Evolutionary conservation across 2,888 invertebrate species (phyloP).

Genomic region (Zelleria hepariella): DNA sequence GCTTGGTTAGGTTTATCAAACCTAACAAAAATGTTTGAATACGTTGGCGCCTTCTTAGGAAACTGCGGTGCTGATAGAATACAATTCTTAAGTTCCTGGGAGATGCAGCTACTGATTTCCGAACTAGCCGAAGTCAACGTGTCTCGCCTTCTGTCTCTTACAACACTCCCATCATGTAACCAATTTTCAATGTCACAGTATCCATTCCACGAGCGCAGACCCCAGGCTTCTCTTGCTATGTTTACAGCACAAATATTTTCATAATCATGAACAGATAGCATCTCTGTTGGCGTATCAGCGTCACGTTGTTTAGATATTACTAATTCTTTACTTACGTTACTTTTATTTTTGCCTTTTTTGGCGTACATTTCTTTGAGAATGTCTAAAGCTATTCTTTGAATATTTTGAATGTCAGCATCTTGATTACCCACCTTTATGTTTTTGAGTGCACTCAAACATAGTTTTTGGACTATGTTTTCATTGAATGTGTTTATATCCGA

Average conservation of each 20-base stretch:
- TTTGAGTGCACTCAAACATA: slow-evolving; percentile 65
- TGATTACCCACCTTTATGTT: slow-evolving; percentile 70
- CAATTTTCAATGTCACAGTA: slow-evolving; percentile 77
- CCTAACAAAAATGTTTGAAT: slow-evolving; percentile 62
- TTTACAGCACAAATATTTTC: slow-evolving; percentile 77
- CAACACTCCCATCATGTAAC: slow-evolving; percentile 74
- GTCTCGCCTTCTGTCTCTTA: slow-evolving; percentile 70
- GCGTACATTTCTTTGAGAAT: slow-evolving; percentile 68
- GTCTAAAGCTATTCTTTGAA: slow-evolving; percentile 67
- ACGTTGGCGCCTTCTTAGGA: slow-evolving; percentile 54
- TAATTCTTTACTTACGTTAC: slow-evolving; percentile 35
- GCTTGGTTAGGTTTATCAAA: slow-evolving; percentile 54
- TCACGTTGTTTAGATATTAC: slow-evolving; percentile 57
- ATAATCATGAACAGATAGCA: slow-evolving; percentile 75
- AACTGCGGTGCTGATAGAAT: slow-evolving; percentile 58
- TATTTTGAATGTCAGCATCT: slow-evolving; percentile 68
- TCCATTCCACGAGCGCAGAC: slow-evolving; percentile 75
- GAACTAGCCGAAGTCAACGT: slow-evolving; percentile 72
- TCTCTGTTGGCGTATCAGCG: slow-evolving; percentile 68
- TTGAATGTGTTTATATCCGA: slow-evolving; percentile 69
- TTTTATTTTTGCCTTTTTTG: slow-evolving; percentile 60
- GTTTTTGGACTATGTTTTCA: slow-evolving; percentile 68
- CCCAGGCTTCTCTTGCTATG: slow-evolving; percentile 76
- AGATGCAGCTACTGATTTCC: slow-evolving; percentile 64
- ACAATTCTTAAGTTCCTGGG: slow-evolving; percentile 58